These are phyloP conservation scores for Periophthalmodon schlosseri DNA, from an alignment of 2,113 vertebrate species.

Conservation along the genomic window DNA sequence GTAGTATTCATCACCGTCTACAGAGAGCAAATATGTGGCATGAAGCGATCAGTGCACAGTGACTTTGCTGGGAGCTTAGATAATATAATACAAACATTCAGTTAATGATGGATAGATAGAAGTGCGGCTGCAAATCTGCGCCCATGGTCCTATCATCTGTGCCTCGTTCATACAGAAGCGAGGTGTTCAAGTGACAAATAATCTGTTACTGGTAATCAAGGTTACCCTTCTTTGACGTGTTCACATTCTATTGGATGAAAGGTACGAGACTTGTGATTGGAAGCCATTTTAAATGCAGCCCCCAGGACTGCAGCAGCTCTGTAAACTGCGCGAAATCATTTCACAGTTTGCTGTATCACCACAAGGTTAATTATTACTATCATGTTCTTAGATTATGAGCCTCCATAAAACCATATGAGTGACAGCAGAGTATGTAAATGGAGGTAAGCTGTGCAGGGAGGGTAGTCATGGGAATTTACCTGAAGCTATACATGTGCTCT, in stretches of 20 bases:
- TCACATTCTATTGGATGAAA: background rate
- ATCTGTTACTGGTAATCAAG: background rate
- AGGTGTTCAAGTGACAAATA: background rate
- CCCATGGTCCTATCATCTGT: background rate
- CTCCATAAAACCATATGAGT: constrained; percentile 26
- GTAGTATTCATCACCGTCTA: background rate
- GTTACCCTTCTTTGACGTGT: background rate
- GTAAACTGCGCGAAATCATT: constrained; percentile 37
- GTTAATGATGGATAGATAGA: background rate
- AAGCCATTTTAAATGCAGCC: background rate
- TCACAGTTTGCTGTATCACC: constrained; percentile 24
- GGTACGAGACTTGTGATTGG: background rate
- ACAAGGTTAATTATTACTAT: constrained; percentile 48
- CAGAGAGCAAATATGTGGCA: background rate
- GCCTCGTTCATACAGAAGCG: background rate
- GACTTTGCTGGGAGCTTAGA: background rate
- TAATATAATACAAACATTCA: background rate
- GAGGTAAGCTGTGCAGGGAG: constrained; percentile 15
- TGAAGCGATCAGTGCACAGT: background rate
- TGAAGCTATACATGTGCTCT: constrained; percentile 11
- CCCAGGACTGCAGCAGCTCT: constrained; percentile 3
- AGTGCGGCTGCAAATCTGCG: background rate
- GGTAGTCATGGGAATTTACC: constrained; percentile 18
- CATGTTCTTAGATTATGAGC: constrained; percentile 36
- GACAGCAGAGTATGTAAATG: constrained; percentile 4